These are phyloP conservation scores for Synergus laeviventris DNA, from an alignment of 2,888 invertebrate genomes.

Conservation along the genomic window DNA sequence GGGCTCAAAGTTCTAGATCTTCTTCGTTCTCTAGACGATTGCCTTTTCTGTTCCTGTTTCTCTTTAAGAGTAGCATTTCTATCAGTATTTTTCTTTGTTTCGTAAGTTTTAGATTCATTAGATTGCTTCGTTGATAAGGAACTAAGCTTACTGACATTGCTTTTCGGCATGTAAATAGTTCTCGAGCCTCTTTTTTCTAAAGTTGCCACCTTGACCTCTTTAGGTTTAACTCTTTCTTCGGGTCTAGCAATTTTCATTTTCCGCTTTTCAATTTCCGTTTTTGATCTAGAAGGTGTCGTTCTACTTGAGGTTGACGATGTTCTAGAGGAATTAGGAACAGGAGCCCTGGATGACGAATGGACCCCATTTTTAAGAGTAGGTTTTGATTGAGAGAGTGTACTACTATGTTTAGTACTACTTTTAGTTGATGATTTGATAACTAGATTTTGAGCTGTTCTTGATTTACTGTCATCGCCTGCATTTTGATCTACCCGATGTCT, in stretches of 20 bases:
- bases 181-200: conserved; percentile 68
- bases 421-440: conserved; percentile 18
- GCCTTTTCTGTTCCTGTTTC: conserved; percentile 26
- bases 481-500: background rate
- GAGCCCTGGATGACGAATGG: conserved; percentile 24
- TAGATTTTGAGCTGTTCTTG: conserved; percentile 36
- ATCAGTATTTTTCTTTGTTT: conserved; percentile 36
- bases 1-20: conserved; percentile 71
- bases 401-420: conserved; percentile 37
- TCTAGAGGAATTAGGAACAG: background rate
- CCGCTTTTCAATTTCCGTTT: conserved; percentile 41
- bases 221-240: conserved; percentile 35
- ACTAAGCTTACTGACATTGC: conserved; percentile 48
- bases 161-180: conserved; percentile 66
- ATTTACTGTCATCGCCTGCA: conserved; percentile 19
- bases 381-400: conserved; percentile 39
- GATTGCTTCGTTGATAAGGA: conserved; percentile 44
- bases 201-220: conserved; percentile 48
- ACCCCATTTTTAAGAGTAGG: conserved; percentile 7
- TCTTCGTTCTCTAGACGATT: conserved; percentile 60
- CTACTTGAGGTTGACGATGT: background rate
- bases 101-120: conserved; percentile 40
- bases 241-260: background rate
- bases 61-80: conserved; percentile 10
- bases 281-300: conserved; percentile 42